Evolutionary conservation across 2,888 invertebrate species (phyloP), one percentile per base, ranked within the genome.

Genomic region (Sarcophaga variegata): DNA sequence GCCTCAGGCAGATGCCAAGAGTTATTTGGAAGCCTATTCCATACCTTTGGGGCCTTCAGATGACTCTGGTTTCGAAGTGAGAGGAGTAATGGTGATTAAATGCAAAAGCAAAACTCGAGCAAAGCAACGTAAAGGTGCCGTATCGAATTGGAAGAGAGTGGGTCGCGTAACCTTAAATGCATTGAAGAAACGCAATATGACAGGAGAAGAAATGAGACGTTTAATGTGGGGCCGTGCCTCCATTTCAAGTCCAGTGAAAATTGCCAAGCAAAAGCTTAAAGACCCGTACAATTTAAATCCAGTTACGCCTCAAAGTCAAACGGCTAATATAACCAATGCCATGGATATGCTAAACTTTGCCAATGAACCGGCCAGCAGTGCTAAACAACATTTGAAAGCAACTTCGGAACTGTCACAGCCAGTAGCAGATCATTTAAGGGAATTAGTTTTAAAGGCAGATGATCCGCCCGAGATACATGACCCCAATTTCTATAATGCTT

Each of bases 21-120:
- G 97, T 89, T 98, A 98, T 94, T 95, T 99, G 66, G 97, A 98
- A 93, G 97, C 98, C 90, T 99, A 99, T 94, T 98, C 98, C 74
- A 98, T 99, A 90, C 97, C 97, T 11, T 93, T 99, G 87, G 97
- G 97, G 0, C 97, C 97, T 0, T 96, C 96, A 0, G 97, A 97
- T 89, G 97, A 97, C 92, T 97, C 97, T 0, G 95, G 96, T 1
- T 96, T 96, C 83, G 98, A 98, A 93, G 96, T 97, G 89, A 95
- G 99, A 63, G 99, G 98, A 0, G 97, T 99, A 3, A 98, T 99
- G 97, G 98, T 99, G 79, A 99, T 99, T 93, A 99, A 99, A 94
- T 97, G 97, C 89, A 98, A 99, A 91, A 97, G 96, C 88, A 99
- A 99, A 94, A 99, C 99, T 0, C 95, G 98, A 88, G 99, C 99